Base-by-base conservation (phyloP, 2,113 vertebrate genomes). In the Sisor rabdophorus region DNA sequence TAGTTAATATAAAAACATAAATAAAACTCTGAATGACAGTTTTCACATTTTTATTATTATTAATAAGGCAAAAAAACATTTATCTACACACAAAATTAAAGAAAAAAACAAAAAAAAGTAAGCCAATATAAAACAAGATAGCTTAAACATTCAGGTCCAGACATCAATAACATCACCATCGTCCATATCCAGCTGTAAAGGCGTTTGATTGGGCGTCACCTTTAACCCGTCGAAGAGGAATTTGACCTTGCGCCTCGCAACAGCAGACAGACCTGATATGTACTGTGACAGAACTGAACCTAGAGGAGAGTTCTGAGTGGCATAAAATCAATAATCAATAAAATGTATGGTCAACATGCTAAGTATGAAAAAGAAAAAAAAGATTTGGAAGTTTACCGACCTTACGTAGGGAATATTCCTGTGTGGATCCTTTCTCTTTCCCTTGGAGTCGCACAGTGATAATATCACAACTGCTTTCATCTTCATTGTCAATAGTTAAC, bases 141-240 rank as follows among this genome's bases (percentile, higher is more conserved):
- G 0, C 36, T 17, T 24, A 0, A 20, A 30, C 11, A 11, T 10
- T 89, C 71, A 92, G 54, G 40, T 32, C 91, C 91, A 93, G 0
- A 92, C 92, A 65, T 93, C 91, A 11, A 93, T 86, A 71, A 92
- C 87, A 85, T 93, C 92, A 0, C 90, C 91, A 11, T 92, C 90
- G 82, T 92, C 91, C 92, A 93, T 91, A 78, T 92, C 89, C 3
- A 93, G 90, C 79, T 92, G 81, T 2, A 87, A 84, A 4, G 92
- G 88, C 1, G 91, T 92, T 71, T 91, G 84, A n/a, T 36, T 54
- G 30, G 22, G 17, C 0, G 19, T 73, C 78, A 93, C 79, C 65
- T 84, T 90, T 78, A 76, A 78, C 71, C 92, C 92, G 47, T 93
- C 92, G 10, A 91, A 92, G 17, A 84, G 84, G 80, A 93, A 92